phyloP scores from a whole-genome alignment of 2,113 vertebrate genomes.

The Microcebus ravelobensis region DNA sequence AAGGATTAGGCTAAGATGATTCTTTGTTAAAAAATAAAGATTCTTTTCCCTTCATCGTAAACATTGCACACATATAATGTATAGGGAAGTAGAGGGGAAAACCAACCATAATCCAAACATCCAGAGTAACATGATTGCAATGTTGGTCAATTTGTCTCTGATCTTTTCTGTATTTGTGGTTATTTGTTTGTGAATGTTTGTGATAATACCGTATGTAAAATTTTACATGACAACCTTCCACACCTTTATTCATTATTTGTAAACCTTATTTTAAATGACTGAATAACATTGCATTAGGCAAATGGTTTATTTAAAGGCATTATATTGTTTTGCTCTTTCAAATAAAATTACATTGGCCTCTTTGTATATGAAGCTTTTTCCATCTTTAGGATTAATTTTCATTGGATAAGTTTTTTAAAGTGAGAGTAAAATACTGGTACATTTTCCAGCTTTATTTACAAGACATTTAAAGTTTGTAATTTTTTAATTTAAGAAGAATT shows the following conservation, averaged over 20 bases:
- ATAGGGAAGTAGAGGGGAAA: neutral
- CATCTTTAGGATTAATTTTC: constrained; percentile 15
- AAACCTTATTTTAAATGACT: neutral
- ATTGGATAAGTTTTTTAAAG: neutral
- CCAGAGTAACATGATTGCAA: neutral
- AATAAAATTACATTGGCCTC: neutral
- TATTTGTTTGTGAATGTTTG: neutral
- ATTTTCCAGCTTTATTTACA: constrained; percentile 33
- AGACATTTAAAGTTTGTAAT: constrained; percentile 2
- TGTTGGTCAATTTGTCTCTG: neutral
- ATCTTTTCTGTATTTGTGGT: neutral
- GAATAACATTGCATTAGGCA: neutral
- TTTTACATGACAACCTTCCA: neutral
- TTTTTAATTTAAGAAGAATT: constrained; percentile 27
- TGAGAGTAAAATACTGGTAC: neutral
- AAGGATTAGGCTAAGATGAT: neutral
- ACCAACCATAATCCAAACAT: neutral
- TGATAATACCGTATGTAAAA: neutral
- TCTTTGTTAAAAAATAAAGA: neutral
- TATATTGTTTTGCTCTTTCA: constrained; percentile 22
- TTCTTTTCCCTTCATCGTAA: neutral
- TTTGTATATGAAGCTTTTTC: constrained; percentile 18
- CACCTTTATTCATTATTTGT: constrained; percentile 23
- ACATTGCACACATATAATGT: neutral
- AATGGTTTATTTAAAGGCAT: constrained; percentile 45